Percentiles rank a stretch among this genome's conserved stretches.
phyloP scores from a whole-genome alignment of 2,113 vertebrate species.

The Microtus pennsylvanicus region DNA sequence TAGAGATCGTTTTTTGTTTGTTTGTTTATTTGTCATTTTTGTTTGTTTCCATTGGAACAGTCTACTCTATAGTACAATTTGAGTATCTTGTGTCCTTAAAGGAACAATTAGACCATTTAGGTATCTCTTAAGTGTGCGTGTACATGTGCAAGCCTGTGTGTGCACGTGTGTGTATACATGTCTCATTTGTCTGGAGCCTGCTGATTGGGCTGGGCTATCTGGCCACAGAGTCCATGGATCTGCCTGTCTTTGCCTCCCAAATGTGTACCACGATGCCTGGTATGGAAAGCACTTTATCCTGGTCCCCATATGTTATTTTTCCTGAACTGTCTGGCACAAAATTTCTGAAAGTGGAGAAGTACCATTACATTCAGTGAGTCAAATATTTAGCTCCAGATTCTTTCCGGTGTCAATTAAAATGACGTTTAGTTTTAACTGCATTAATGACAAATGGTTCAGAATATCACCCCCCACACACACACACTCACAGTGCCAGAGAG shows the following conservation, averaged over 20 bases:
- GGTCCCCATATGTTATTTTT: neutral
- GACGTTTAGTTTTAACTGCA: neutral
- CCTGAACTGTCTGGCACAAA: neutral
- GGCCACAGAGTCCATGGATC: neutral
- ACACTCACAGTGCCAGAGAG: neutral
- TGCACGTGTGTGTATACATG: too few species aligned
- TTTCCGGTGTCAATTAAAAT: neutral
- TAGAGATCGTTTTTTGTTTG: neutral
- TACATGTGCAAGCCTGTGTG: too few species aligned
- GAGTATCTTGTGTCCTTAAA: slow-evolving; percentile 2
- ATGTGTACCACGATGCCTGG: too few species aligned
- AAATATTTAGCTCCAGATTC: neutral
- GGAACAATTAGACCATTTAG: neutral
- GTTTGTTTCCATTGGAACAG: neutral
- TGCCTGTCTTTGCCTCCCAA: neutral
- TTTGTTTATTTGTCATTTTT: too few species aligned
- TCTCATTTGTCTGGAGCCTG: neutral
- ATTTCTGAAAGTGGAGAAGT: slow-evolving; percentile 23
- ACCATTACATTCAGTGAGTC: neutral
- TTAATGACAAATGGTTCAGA: neutral
- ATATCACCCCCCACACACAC: too few species aligned
- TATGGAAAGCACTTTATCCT: neutral
- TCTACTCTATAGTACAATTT: neutral
- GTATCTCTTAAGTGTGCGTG: neutral
- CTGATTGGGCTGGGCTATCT: neutral